Conservation (phyloP, 2,888 invertebrate species). For the Shargacucullia verbasci region DNA sequence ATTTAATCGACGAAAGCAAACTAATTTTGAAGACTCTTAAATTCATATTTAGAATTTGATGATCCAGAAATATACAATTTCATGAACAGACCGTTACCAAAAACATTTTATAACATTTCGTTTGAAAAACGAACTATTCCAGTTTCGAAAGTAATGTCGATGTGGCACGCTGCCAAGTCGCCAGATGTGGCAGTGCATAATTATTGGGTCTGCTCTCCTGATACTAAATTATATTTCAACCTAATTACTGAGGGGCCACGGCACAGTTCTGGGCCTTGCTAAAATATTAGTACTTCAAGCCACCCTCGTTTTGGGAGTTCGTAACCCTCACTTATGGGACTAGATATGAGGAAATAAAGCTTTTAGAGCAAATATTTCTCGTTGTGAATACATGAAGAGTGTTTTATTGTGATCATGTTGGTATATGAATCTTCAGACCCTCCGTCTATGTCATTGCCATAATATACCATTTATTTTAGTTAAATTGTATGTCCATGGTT, state of each 20-base stretch:
- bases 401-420: too few relatives aligned
- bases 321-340: conserved; percentile 5
- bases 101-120: conserved; percentile 14
- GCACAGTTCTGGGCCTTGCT: conserved; percentile 15
- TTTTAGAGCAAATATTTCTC: too few relatives aligned
- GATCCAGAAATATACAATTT: not conserved
- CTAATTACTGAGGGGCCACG: conserved; percentile 53
- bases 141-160: conserved; percentile 37
- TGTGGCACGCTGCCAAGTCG: conserved; percentile 60
- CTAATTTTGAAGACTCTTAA: too few relatives aligned
- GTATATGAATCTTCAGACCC: too few relatives aligned
- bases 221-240: conserved; percentile 61
- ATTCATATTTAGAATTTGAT: too few relatives aligned
- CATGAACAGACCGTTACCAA: too few relatives aligned
- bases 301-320: conserved; percentile 14
- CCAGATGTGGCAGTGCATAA: conserved; percentile 60
- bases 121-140: conserved; percentile 35
- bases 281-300: conserved; percentile 33
- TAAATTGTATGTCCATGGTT: too few relatives aligned
- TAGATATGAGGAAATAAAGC: not conserved
- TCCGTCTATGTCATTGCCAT: too few relatives aligned
- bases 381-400: too few relatives aligned
- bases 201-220: conserved; percentile 55
- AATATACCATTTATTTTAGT: too few relatives aligned
- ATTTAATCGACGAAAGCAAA: too few relatives aligned